phyloP scores from a whole-genome alignment of 2,113 vertebrate species.

The Rhagologus leucostigma region DNA sequence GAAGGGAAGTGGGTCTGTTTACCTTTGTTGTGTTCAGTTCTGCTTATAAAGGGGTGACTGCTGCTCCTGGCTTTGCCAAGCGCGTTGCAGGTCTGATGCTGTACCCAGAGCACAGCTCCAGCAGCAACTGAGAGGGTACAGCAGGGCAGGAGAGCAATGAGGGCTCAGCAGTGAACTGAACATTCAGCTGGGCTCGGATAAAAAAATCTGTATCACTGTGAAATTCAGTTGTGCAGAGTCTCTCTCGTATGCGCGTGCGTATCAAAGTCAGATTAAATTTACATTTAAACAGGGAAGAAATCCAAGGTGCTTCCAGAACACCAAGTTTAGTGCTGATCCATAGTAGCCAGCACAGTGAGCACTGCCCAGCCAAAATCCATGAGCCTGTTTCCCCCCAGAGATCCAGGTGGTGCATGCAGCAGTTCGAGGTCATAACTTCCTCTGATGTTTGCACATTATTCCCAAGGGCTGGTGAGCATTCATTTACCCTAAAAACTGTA shows the following conservation, averaged over 20 bases:
- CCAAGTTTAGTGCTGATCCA: fast-evolving
- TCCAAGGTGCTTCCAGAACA: neutral
- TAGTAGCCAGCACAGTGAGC: fast-evolving
- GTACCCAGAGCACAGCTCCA: neutral
- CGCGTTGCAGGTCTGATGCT: fast-evolving
- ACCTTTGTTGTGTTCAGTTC: neutral
- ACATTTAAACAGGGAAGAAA: neutral
- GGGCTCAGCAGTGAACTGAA: neutral
- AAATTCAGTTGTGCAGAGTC: neutral
- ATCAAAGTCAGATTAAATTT: neutral
- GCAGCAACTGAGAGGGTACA: neutral
- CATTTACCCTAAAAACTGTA: neutral
- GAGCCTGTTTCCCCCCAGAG: neutral
- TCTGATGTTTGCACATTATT: neutral
- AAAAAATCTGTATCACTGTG: neutral
- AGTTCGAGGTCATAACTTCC: fast-evolving
- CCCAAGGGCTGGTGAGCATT: neutral
- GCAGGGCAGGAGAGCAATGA: fast-evolving
- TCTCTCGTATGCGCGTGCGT: fast-evolving
- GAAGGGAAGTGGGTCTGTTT: neutral
- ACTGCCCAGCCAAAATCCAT: neutral
- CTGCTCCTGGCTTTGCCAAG: neutral
- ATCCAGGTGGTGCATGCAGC: neutral
- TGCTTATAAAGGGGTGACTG: neutral
- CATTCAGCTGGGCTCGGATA: neutral